A percentile compares a stretch with the other conserved stretches of the same genome.
phyloP scores from a whole-genome alignment of 1,140 invertebrate genomes.

The Eupristina koningsbergeri region DNA sequence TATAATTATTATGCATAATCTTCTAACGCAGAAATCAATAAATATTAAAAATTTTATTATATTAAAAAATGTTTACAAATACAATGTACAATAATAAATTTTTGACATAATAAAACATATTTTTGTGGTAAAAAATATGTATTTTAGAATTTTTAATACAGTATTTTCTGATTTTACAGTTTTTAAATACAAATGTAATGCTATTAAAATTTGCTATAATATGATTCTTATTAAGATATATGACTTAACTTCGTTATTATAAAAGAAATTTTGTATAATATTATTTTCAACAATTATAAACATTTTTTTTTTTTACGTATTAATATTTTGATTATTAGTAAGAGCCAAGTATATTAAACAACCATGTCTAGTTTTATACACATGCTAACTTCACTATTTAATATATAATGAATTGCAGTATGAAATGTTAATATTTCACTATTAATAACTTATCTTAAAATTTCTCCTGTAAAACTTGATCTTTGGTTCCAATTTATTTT shows the following conservation, averaged over 20 bases:
- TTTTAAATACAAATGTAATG: conserved; percentile 44
- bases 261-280: background rate
- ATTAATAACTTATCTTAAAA: background rate
- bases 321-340: background rate
- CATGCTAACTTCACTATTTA: background rate
- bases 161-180: background rate
- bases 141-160: conserved; percentile 3
- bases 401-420: background rate
- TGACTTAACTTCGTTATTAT: background rate
- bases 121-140: background rate
- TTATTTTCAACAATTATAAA: background rate
- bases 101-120: background rate
- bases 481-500: background rate
- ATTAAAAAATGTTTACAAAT: background rate
- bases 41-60: background rate
- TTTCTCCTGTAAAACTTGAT: background rate
- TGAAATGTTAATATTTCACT: background rate
- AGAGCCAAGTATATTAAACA: conserved; percentile 29
- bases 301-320: background rate
- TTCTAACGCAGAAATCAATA: background rate
- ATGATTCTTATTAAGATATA: background rate
- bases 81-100: background rate
- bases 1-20: background rate
- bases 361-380: background rate
- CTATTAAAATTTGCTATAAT: conserved; percentile 33